phyloP scores from a whole-genome alignment of 2,797 vertebrate genomes.

The Steatocranus sp. region DNA sequence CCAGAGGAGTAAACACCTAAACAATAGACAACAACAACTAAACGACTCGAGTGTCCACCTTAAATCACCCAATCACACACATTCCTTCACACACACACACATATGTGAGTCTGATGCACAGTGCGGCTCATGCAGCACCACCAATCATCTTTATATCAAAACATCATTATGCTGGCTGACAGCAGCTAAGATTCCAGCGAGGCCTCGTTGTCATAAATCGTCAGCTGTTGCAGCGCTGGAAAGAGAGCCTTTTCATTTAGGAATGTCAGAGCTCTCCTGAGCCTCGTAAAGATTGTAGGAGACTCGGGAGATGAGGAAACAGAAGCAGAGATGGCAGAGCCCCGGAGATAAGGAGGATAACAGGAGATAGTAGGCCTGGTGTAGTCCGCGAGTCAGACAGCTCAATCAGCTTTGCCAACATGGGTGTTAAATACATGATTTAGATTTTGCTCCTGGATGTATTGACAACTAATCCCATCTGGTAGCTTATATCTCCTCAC shows the following conservation, averaged over 20 bases:
- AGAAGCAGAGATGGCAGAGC: constrained; percentile 30
- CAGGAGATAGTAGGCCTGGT: constrained; percentile 23
- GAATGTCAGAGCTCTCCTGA: constrained; percentile 86
- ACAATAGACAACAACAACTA: constrained; percentile 69
- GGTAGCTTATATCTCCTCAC: background rate
- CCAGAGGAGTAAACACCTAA: constrained; percentile 57
- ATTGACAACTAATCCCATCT: background rate
- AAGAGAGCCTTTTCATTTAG: constrained; percentile 92
- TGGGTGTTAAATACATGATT: background rate
- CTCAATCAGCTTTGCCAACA: background rate
- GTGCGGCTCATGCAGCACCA: constrained; percentile 73
- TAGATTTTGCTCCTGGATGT: background rate
- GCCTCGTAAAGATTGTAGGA: constrained; percentile 77
- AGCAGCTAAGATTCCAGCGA: constrained; percentile 82
- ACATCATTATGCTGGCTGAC: constrained; percentile 93
- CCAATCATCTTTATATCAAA: constrained; percentile 95
- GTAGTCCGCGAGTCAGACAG: background rate
- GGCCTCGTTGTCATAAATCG: constrained; percentile 88
- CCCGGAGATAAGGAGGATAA: constrained; percentile 18
- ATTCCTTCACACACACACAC: background rate
- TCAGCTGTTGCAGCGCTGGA: constrained; percentile 84
- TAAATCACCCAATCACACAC: constrained; percentile 59
- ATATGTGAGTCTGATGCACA: constrained; percentile 36
- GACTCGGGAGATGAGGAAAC: constrained; percentile 46
- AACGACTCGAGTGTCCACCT: constrained; percentile 59